A percentile compares a stretch with the other conserved stretches of the same genome.
phyloP scores from a whole-genome alignment of 2,888 invertebrate genomes.

The Cheilosia vernalis region DNA sequence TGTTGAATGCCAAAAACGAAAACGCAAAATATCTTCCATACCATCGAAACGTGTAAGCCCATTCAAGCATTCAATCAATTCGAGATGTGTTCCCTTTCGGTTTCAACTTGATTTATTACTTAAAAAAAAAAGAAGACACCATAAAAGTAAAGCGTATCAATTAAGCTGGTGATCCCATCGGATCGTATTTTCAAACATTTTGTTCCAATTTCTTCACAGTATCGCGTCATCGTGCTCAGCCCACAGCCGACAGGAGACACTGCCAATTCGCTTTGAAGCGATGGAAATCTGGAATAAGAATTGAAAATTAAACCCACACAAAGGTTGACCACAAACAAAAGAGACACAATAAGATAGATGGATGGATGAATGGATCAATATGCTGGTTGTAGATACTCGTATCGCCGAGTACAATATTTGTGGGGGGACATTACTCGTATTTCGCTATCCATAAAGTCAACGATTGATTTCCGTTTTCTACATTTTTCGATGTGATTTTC shows the following conservation, averaged over 20 bases:
- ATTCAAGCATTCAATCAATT: constrained; percentile 4
- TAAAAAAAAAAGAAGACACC: constrained; percentile 38
- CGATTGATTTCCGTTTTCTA: constrained; percentile 56
- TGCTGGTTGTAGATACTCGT: constrained; percentile 28
- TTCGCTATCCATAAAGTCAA: constrained; percentile 41
- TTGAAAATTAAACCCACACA: constrained; percentile 55
- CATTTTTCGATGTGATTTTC: constrained; percentile 25
- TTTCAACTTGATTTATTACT: constrained; percentile 34
- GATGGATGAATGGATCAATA: neutral
- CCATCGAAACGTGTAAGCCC: constrained; percentile 4
- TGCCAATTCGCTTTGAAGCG: constrained; percentile 20
- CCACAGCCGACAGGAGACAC: constrained; percentile 31
- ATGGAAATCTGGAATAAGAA: constrained; percentile 30
- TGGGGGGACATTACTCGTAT: neutral
- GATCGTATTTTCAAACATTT: constrained; percentile 18
- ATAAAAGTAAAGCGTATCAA: constrained; percentile 35
- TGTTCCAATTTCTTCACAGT: constrained; percentile 25
- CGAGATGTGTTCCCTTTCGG: neutral
- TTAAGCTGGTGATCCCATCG: constrained; percentile 23
- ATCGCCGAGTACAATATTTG: neutral
- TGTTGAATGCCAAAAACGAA: neutral
- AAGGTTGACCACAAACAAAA: constrained; percentile 50
- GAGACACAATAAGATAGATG: neutral
- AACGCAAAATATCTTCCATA: neutral
- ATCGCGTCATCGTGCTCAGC: constrained; percentile 48